phyloP scores from a whole-genome alignment of 2,888 invertebrate species.

The Ephialtes manifestator region DNA sequence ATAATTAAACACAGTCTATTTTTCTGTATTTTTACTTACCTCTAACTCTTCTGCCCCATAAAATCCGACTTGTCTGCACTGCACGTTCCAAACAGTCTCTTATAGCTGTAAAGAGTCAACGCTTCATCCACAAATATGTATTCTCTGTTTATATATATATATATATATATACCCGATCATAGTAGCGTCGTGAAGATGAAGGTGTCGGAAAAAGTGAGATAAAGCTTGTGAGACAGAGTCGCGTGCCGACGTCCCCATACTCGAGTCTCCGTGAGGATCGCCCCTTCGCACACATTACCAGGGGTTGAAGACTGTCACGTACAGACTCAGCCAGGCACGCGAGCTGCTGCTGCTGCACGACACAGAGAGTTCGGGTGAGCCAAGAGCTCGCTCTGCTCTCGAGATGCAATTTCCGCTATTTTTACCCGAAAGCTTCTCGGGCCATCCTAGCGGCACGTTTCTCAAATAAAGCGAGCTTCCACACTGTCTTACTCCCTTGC shows the following conservation, averaged over 20 bases:
- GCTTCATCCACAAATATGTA: slow-evolving; percentile 80
- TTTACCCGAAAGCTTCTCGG: slow-evolving; percentile 85
- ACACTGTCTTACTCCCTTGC: slow-evolving; percentile 42
- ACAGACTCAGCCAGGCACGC: slow-evolving; percentile 72
- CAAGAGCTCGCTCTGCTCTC: slow-evolving; percentile 68
- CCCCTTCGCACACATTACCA: slow-evolving; percentile 61
- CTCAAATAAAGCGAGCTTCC: slow-evolving; percentile 82
- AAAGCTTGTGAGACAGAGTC: slow-evolving; percentile 62
- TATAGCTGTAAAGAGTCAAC: slow-evolving; percentile 83
- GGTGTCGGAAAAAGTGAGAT: slow-evolving; percentile 53
- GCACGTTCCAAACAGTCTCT: slow-evolving; percentile 69
- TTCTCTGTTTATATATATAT: slow-evolving; percentile 61
- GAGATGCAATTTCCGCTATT: slow-evolving; percentile 86
- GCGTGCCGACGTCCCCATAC: slow-evolving; percentile 59
- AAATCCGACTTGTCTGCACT: slow-evolving; percentile 36
- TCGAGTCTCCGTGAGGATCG: slow-evolving; percentile 76
- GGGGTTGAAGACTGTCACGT: slow-evolving; percentile 82
- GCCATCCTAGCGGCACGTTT: slow-evolving; percentile 84
- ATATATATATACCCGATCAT: slow-evolving; percentile 16
- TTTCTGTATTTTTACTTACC: slow-evolving; percentile 21
- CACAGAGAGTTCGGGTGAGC: slow-evolving; percentile 49
- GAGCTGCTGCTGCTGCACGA: slow-evolving; percentile 75
- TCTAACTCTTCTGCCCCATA: slow-evolving; percentile 28
- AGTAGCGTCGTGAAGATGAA: slow-evolving; percentile 29
- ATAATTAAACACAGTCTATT: slow-evolving; percentile 8